Conservation (phyloP, 2,113 vertebrate genomes). For the Microtus montanus region DNA sequence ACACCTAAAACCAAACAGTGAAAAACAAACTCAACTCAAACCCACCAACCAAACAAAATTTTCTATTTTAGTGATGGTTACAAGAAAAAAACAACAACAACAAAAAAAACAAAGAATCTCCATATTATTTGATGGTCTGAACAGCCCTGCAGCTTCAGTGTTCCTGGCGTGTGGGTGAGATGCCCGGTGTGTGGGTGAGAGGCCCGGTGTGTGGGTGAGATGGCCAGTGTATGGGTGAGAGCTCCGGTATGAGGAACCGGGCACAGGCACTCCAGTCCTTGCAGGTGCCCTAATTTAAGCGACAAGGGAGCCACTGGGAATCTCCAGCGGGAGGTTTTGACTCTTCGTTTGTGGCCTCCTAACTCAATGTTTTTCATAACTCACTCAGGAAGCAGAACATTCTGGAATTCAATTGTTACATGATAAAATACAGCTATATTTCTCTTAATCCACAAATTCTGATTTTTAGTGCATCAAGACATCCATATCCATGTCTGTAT, state of each 20-base stretch:
- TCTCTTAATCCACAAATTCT: not conserved
- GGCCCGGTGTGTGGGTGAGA: too few species aligned
- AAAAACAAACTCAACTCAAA: not conserved
- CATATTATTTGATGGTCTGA: not conserved
- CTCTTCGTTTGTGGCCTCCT: not conserved
- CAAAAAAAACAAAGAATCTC: not conserved
- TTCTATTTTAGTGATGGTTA: not conserved
- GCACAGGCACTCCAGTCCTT: not conserved
- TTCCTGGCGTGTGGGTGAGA: not conserved
- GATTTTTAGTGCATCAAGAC: not conserved
- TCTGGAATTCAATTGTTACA: constrained; percentile 37
- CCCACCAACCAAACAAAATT: not conserved
- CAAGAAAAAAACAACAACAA: too few species aligned
- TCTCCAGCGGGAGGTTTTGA: constrained; percentile 13
- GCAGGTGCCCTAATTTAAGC: not conserved
- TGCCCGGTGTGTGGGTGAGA: too few species aligned
- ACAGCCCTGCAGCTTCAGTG: not conserved
- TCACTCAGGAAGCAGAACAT: constrained; percentile 55
- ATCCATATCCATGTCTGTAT: not conserved
- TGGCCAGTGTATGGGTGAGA: not conserved
- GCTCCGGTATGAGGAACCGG: not conserved
- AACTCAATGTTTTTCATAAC: not conserved
- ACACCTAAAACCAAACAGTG: not conserved
- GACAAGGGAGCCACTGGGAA: not conserved
- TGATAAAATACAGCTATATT: not conserved